Percentiles rank a stretch among this genome's conserved stretches.
These are phyloP conservation scores for Leptoclinus maculatus DNA, from an alignment of 2,797 vertebrate genomes.

Conservation along the genomic window DNA sequence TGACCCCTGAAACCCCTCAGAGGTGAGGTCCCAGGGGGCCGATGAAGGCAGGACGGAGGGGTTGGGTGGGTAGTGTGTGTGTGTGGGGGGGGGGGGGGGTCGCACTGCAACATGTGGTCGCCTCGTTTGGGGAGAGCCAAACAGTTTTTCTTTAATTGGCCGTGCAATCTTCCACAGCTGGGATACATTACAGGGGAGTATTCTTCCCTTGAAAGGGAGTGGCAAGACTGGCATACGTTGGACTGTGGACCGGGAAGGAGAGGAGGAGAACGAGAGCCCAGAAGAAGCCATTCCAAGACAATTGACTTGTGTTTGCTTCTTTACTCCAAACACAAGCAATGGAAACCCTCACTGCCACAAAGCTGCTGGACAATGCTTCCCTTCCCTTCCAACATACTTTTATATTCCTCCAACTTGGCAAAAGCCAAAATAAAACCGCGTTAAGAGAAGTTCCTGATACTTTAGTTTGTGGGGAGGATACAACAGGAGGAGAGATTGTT, in stretches of 20 bases:
- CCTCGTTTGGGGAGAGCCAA: conserved; percentile 86
- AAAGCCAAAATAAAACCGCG: background rate
- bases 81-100: conserved; percentile 45
- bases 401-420: background rate
- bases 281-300: conserved; percentile 32
- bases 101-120: conserved; percentile 88
- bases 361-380: conserved; percentile 6
- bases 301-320: conserved; percentile 2
- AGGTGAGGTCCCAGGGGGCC: conserved; percentile 60
- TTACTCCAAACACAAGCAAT: conserved; percentile 20
- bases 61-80: background rate
- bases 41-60: conserved; percentile 49
- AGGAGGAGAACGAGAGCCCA: conserved; percentile 19
- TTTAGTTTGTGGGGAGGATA: conserved; percentile 3
- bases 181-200: conserved; percentile 87
- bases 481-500: conserved; percentile 16
- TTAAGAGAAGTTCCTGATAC: conserved; percentile 33
- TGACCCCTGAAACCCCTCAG: conserved; percentile 80
- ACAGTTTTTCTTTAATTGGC: conserved; percentile 89
- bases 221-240: conserved; percentile 57
- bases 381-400: conserved; percentile 5
- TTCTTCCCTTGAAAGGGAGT: conserved; percentile 78
- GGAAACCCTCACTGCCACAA: background rate
- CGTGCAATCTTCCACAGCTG: conserved; percentile 88
- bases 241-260: conserved; percentile 20